phyloP scores from a whole-genome alignment of 2,888 invertebrate genomes.

The Masnerella sp. region DNA sequence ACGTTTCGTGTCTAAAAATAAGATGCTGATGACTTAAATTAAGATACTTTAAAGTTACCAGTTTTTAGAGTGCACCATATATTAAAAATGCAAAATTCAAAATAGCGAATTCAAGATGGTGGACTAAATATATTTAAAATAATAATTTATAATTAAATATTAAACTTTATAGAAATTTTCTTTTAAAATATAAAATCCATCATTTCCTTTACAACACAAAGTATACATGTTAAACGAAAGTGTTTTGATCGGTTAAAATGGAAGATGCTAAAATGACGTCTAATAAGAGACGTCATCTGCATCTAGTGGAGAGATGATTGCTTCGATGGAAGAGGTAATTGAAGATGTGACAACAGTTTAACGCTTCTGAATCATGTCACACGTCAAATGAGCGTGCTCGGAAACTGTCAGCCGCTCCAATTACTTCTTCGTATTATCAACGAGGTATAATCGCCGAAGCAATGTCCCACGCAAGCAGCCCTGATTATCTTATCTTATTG shows the following conservation, averaged over 20 bases:
- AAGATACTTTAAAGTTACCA: no score
- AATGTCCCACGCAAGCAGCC: conserved; percentile 68
- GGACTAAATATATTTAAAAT: no score
- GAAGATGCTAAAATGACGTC: conserved; percentile 37
- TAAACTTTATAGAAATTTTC: no score
- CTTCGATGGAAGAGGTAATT: conserved; percentile 72
- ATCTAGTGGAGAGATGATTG: conserved; percentile 64
- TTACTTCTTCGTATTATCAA: conserved; percentile 75
- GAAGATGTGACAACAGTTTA: conserved; percentile 76
- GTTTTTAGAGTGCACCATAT: no score
- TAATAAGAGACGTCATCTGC: conserved; percentile 39
- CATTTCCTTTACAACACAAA: no score
- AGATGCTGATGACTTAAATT: no score
- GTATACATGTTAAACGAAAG: no score
- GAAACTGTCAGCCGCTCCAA: conserved; percentile 75
- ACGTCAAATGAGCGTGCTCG: conserved; percentile 76
- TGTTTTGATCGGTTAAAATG: conserved; percentile 19
- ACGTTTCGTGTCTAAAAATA: no score
- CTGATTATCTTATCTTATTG: conserved; percentile 63
- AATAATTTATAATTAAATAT: no score
- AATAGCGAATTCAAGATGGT: no score
- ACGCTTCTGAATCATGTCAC: conserved; percentile 77
- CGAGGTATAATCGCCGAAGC: conserved; percentile 63
- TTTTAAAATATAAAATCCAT: background rate
- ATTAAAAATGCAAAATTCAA: no score